Evolutionary conservation across 2,888 invertebrate genomes (phyloP).

Genomic region (Ormyrus pomaceus): DNA sequence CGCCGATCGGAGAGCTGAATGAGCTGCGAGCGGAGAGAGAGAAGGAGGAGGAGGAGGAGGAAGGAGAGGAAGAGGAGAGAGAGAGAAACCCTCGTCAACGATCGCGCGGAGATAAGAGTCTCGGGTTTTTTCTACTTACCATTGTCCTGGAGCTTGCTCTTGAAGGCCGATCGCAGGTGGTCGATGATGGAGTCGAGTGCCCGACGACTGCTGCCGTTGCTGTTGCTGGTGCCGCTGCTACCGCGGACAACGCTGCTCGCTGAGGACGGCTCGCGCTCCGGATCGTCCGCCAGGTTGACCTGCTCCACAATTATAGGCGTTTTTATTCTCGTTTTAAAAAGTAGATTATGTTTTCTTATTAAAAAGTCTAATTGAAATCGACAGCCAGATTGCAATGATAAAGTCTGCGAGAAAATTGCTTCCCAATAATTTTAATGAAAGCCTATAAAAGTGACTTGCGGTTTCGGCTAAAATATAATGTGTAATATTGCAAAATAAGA

Average conservation of each 20-base stretch:
- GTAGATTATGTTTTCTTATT: no score
- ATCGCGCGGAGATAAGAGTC: background rate
- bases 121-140: slow-evolving; percentile 65
- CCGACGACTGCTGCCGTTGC: slow-evolving; percentile 70
- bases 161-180: slow-evolving; percentile 67
- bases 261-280: slow-evolving; percentile 70
- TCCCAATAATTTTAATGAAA: no score
- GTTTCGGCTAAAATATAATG: no score
- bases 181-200: slow-evolving; percentile 73
- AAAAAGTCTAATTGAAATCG: no score
- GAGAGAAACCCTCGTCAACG: background rate
- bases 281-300: slow-evolving; percentile 74
- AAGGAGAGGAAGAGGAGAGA: background rate
- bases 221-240: slow-evolving; percentile 60
- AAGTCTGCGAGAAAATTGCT: no score
- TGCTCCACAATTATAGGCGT: slow-evolving; percentile 24
- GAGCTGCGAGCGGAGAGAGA: background rate
- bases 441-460: no score
- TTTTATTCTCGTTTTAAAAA: no score
- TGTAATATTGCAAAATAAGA: no score
- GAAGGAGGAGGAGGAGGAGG: background rate
- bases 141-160: slow-evolving; percentile 64
- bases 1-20: background rate
- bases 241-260: slow-evolving; percentile 66
- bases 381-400: no score